Percentiles rank a stretch among this genome's conserved stretches.
Conservation (phyloP, 1,140 invertebrate genomes). For the Cydia splendana region DNA sequence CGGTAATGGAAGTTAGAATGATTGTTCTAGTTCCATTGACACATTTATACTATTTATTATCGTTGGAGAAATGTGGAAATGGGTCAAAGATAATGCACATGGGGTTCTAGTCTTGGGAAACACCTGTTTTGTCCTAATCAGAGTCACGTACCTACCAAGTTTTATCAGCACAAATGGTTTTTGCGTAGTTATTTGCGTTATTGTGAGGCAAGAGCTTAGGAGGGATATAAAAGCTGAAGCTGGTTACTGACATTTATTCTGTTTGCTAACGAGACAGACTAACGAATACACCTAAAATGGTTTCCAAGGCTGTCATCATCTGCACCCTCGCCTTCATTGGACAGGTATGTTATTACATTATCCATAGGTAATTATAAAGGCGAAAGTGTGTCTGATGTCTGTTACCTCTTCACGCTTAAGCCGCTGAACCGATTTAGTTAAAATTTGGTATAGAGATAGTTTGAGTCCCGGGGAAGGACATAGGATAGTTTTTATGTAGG, state of each 20-base stretch:
- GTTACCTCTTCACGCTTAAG: too few relatives aligned
- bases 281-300: neutral
- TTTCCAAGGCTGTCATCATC: neutral
- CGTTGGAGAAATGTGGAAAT: neutral
- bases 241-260: neutral
- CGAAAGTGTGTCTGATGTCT: too few relatives aligned
- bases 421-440: too few relatives aligned
- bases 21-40: slow-evolving; percentile 30
- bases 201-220: neutral
- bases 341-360: neutral
- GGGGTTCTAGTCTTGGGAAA: neutral
- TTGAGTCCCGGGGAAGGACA: too few relatives aligned
- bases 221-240: neutral
- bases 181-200: neutral
- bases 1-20: slow-evolving; percentile 23
- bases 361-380: too few relatives aligned
- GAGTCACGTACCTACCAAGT: neutral
- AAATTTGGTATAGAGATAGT: too few relatives aligned
- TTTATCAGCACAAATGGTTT: neutral
- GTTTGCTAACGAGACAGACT: neutral
- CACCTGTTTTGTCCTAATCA: neutral
- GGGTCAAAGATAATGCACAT: neutral
- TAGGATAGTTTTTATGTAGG: too few relatives aligned
- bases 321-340: neutral
- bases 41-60: neutral